These are phyloP conservation scores for Mormoops blainvillei DNA, from an alignment of 2,113 vertebrate genomes.

Conservation along the genomic window DNA sequence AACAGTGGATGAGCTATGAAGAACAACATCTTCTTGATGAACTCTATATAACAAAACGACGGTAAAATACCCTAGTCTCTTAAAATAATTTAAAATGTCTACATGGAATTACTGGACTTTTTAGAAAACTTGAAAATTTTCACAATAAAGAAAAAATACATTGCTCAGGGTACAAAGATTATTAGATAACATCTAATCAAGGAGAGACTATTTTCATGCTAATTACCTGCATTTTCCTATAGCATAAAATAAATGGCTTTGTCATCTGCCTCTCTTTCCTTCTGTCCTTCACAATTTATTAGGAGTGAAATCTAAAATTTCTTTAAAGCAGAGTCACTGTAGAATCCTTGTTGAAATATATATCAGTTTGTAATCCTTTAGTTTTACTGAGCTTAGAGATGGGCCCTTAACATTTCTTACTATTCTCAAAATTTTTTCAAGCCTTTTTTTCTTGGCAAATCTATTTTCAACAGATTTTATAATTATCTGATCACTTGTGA, in stretches of 20 bases:
- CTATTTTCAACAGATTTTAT: constrained; percentile 18
- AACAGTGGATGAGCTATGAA: constrained; percentile 88
- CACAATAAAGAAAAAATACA: not conserved
- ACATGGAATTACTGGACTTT: not conserved
- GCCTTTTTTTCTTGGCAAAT: not conserved
- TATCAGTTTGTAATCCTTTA: not conserved
- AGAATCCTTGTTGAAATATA: not conserved
- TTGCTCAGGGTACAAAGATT: not conserved
- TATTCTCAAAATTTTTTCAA: constrained; percentile 38
- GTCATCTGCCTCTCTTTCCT: not conserved
- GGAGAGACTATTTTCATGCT: not conserved
- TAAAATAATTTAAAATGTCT: not conserved
- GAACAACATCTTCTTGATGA: constrained; percentile 90
- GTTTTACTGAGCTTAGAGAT: not conserved
- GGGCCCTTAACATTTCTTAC: not conserved
- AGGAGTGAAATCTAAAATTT: not conserved
- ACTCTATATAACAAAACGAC: constrained; percentile 86
- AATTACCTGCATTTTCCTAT: not conserved
- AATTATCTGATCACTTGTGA: not conserved
- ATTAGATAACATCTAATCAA: not conserved
- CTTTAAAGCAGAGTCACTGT: not conserved
- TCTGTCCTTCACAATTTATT: not conserved
- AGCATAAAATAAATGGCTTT: constrained; percentile 3
- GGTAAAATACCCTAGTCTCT: constrained; percentile 78
- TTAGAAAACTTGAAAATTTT: not conserved